These are phyloP conservation scores for Apostichopus japonicus DNA, from an alignment of 35 echinoderm and acorn worm genomes.

Conservation along the genomic window DNA sequence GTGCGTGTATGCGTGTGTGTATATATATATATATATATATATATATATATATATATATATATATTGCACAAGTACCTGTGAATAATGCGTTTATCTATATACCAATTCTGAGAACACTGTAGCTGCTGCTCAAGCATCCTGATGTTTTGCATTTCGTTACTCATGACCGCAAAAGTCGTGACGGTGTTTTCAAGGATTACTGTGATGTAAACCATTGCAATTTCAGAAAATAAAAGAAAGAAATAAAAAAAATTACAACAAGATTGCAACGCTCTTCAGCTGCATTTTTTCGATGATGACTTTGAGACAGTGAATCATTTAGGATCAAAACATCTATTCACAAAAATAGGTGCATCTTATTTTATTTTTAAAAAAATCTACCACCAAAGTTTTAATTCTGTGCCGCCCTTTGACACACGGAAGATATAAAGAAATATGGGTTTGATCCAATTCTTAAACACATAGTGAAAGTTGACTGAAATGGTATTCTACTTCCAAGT, in stretches of 20 bases:
- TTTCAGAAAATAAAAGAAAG: too few species aligned
- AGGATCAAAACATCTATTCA: slow-evolving; percentile 62
- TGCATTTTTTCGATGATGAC: too few species aligned
- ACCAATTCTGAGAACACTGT: slow-evolving; percentile 12
- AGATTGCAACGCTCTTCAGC: too few species aligned
- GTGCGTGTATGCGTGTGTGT: too few species aligned
- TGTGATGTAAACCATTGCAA: slow-evolving; percentile 10
- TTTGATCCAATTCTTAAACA: slow-evolving; percentile 12
- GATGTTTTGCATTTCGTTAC: background rate
- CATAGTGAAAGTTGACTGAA: slow-evolving; percentile 23
- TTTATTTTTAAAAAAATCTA: slow-evolving; percentile 61
- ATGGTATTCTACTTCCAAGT: too few species aligned
- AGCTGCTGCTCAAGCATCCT: background rate
- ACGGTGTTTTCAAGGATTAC: too few species aligned
- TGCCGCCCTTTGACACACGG: slow-evolving; percentile 61
- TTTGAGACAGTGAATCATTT: slow-evolving; percentile 50
- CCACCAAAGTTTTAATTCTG: slow-evolving; percentile 62
- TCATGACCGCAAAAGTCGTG: slow-evolving; percentile 6
- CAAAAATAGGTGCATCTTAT: slow-evolving; percentile 64
- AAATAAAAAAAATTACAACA: too few species aligned
- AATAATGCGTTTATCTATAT: slow-evolving; percentile 22
- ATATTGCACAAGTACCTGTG: slow-evolving; percentile 34
- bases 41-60: too few species aligned
- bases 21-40: too few species aligned
- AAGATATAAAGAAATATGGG: too few species aligned